Evolutionary conservation across 2,797 vertebrate species (phyloP), one percentile per base, ranked within the genome.

Genomic region (Echeneis naucrates): DNA sequence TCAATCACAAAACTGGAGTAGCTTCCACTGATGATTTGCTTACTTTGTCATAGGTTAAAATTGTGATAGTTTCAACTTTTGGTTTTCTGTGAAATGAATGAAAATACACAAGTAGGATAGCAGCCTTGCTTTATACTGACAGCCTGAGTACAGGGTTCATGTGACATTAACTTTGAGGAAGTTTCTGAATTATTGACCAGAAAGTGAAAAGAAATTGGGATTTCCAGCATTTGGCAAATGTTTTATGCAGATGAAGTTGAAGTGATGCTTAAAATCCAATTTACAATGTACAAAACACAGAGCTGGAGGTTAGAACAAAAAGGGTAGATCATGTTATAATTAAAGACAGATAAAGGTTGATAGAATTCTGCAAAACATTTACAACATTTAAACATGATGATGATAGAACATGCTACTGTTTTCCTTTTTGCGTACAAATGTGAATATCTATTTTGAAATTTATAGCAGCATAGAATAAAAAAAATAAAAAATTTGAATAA

Each of bases 11-110:
- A 2, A 38, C 14, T 37, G 57, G 26, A 68, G n/a, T 5, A 30
- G 27, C 67, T 61, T 57, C 30, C 62, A 13, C 26, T 68, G 30
- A 33, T 58, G 1, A 38, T 66, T 40, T 27, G 72, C 38, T 58
- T 32, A 47, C 1, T 40, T 21, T 38, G 35, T 47, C 5, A 10
- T 38, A 13, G 14, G 61, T 14, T 33, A 35, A 14, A n/a, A 37
- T 8, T 16, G 13, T 47, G 61, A 8, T 48, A 10, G 7, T 48
- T 7, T 56, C 11, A 48, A 4, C 4, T 47, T 45, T 38, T 27
- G 24, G 24, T 56, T 4, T 61, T 68, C 12, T 9, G 27, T 26
- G 3, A 42, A 51, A 68, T 23, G 0, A 9, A 44, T 51, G 6
- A 6, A 9, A 40, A 58, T 53, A 21, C 24, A 26, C 40, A 6